Base-by-base conservation (phyloP, 2,113 vertebrate species). In the Dipodomys spectabilis region DNA sequence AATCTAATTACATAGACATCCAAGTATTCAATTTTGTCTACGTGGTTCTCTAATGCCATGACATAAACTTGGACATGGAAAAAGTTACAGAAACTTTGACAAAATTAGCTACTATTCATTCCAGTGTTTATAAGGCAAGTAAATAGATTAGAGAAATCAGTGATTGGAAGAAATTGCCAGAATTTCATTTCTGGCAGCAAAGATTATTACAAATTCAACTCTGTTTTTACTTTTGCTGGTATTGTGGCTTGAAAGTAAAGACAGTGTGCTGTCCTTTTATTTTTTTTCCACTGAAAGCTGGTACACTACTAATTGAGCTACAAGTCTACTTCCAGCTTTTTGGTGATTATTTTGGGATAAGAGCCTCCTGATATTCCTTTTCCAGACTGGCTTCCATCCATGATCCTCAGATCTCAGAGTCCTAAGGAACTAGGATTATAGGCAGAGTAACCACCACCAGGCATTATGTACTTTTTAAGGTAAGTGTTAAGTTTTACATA, bases 1-100 rank as follows among this genome's bases (percentile, higher is more conserved):
- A 98, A 98, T 97, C 87, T 75, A 96, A 96, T 97, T 82, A 95
- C 45, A 67, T 94, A 65, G 83, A 97, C 72, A 97, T 95, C 96
- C 68, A 95, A 92, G 88, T 91, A 75, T 91, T 91, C 74, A 73
- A 45, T 97, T 98, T 95, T 88, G 96, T 96, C 92, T 97, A 68
- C 85, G 91, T 65, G 93, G 80, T 86, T 97, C 75, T 93, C 45
- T 96, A 95, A 96, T 79, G n/a, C n/a, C 98, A 96, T 96, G 86
- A 92, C 86, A 97, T 92, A 92, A 97, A 96, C 49, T 91, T 67
- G 75, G 77, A 86, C 86, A 91, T 73, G 44, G 25, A 84, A 82
- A 95, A 94, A 94, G 7, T 82, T 28, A 94, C 4, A 79, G 90
- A 88, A 39, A 92, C 45, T 97, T 95, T 97, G 93, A 96, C 93